phyloP scores from a whole-genome alignment of 2,797 vertebrate genomes.

The Botia kubotai region DNA sequence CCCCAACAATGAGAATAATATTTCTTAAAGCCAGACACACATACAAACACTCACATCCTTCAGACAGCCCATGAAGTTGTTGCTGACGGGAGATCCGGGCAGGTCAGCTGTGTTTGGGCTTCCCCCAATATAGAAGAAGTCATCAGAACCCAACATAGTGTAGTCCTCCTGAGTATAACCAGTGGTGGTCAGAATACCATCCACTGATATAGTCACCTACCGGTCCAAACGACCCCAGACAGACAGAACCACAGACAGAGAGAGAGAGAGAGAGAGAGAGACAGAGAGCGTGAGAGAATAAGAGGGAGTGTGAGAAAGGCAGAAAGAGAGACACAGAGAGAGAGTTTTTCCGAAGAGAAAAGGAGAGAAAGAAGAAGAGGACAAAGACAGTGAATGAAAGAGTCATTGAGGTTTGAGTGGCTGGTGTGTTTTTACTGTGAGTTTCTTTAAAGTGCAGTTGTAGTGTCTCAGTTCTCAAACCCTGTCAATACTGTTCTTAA shows the following conservation, averaged over 20 bases:
- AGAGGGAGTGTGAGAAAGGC: no score
- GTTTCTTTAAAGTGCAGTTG: constrained; percentile 78
- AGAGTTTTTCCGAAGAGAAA: no score
- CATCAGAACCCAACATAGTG: constrained; percentile 94
- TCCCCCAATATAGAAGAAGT: constrained; percentile 97
- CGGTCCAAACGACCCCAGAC: constrained; percentile 20
- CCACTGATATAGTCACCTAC: constrained; percentile 95
- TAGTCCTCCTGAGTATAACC: constrained; percentile 97
- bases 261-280: constrained; percentile 40
- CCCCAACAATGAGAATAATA: no score
- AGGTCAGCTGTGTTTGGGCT: constrained; percentile 94
- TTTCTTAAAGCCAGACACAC: neutral
- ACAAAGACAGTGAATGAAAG: constrained; percentile 33
- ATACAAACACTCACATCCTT: constrained; percentile 87
- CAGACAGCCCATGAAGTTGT: constrained; percentile 98
- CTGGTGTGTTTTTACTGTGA: constrained; percentile 47
- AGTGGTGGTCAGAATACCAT: constrained; percentile 94
- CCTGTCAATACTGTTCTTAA: neutral
- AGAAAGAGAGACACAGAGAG: constrained; percentile 33
- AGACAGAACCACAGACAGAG: constrained; percentile 33
- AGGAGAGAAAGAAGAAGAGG: constrained; percentile 40
- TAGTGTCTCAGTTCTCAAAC: neutral
- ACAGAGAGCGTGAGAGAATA: constrained; percentile 46
- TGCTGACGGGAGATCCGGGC: constrained; percentile 94
- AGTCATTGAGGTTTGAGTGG: constrained; percentile 46